Conservation (phyloP, 1,140 invertebrate genomes). For the Euborellia annulipes region DNA sequence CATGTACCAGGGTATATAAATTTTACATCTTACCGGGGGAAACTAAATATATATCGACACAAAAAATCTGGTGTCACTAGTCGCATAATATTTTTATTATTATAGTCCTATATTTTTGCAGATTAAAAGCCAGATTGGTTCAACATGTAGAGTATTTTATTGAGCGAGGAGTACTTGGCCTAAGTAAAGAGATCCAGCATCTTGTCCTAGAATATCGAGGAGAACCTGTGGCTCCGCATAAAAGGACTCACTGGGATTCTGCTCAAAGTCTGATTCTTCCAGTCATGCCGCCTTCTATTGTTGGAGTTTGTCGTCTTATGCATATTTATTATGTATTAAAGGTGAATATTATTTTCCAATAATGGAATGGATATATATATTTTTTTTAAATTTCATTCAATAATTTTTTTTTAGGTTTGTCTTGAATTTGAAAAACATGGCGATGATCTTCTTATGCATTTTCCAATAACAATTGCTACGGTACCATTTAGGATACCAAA, state of each 20-base stretch:
- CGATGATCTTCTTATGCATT: constrained; percentile 58
- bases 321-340: constrained; percentile 69
- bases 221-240: constrained; percentile 41
- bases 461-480: constrained; percentile 68
- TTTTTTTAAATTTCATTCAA: constrained; percentile 2
- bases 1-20: no score
- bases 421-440: constrained; percentile 53
- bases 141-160: constrained; percentile 69
- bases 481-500: constrained; percentile 65
- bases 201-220: constrained; percentile 56
- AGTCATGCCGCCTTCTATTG: constrained; percentile 59
- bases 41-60: no score
- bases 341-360: constrained; percentile 31
- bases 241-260: constrained; percentile 47
- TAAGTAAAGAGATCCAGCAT: constrained; percentile 54
- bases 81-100: no score
- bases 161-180: constrained; percentile 58
- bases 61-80: no score
- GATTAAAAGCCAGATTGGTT: constrained; percentile 10
- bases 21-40: no score
- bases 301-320: constrained; percentile 57
- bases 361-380: constrained; percentile 6
- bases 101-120: constrained; percentile 10
- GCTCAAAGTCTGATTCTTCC: constrained; percentile 52
- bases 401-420: constrained; percentile 37